Conservation (phyloP, 2,888 invertebrate species). For the Temnothorax unifasciatus region DNA sequence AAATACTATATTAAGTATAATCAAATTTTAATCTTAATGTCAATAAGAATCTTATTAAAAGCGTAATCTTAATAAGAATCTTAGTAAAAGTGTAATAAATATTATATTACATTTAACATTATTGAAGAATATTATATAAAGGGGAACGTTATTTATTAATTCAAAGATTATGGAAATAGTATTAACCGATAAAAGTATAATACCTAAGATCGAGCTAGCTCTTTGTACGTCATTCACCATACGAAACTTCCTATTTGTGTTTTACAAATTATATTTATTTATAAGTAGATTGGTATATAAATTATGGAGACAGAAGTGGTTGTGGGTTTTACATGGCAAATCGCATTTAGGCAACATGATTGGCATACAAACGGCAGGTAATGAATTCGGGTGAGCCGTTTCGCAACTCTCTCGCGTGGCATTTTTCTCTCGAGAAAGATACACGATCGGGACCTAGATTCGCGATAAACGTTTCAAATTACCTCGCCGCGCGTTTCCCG, state of each 20-base stretch:
- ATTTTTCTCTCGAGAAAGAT: slow-evolving; percentile 45
- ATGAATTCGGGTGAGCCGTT: slow-evolving; percentile 46
- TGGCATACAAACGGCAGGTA: slow-evolving; percentile 37
- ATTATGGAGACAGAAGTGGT: not conserved
- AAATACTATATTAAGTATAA: not conserved
- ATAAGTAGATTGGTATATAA: not conserved
- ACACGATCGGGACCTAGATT: slow-evolving; percentile 63
- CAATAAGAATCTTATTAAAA: not conserved
- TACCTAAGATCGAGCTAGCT: not conserved
- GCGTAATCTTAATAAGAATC: not conserved
- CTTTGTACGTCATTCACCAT: not conserved
- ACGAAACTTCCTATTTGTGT: not conserved
- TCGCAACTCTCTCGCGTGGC: slow-evolving; percentile 51
- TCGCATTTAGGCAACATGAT: slow-evolving; percentile 42
- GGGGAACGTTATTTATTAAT: not conserved
- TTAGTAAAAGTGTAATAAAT: not conserved
- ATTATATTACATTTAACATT: not conserved
- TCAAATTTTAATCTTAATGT: not conserved
- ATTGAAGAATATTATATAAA: not conserved
- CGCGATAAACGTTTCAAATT: slow-evolving; percentile 74
- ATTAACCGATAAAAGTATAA: not conserved
- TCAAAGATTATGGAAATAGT: not conserved
- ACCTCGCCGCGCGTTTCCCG: slow-evolving; percentile 42
- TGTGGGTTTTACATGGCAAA: slow-evolving; percentile 17
- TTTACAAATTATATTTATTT: slow-evolving; percentile 13